Evolutionary conservation across 2,113 vertebrate species (phyloP).

Genomic region (Cettia cetti): DNA sequence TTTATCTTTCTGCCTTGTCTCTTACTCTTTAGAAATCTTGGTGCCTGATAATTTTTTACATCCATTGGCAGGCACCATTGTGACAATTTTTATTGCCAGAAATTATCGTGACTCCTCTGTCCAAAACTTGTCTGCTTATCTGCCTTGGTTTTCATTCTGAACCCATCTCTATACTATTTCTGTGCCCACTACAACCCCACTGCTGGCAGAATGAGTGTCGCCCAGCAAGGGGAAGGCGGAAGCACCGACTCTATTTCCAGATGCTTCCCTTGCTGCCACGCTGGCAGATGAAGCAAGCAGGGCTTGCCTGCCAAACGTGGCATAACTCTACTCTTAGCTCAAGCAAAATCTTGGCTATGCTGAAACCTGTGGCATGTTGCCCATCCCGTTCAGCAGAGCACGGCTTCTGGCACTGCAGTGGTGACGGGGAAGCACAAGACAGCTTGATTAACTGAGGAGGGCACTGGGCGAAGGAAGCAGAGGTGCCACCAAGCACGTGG

Average conservation of each 20-base stretch:
- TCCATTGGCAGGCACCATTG: background rate
- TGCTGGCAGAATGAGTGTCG: background rate
- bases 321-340: background rate
- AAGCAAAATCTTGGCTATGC: background rate
- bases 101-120: background rate
- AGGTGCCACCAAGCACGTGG: fast-evolving
- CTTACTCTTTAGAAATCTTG: background rate
- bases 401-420: background rate
- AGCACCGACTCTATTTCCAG: background rate
- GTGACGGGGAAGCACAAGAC: background rate
- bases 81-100: background rate
- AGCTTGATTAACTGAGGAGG: background rate
- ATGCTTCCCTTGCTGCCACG: background rate
- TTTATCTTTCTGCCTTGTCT: background rate
- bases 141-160: background rate
- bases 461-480: fast-evolving
- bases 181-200: background rate
- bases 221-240: background rate
- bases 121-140: background rate
- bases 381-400: background rate
- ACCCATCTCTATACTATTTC: background rate
- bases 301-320: background rate
- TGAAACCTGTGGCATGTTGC: background rate
- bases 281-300: background rate
- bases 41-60: background rate